Evolutionary conservation across 2,113 vertebrate genomes (phyloP).

Genomic region (Serinus canaria): DNA sequence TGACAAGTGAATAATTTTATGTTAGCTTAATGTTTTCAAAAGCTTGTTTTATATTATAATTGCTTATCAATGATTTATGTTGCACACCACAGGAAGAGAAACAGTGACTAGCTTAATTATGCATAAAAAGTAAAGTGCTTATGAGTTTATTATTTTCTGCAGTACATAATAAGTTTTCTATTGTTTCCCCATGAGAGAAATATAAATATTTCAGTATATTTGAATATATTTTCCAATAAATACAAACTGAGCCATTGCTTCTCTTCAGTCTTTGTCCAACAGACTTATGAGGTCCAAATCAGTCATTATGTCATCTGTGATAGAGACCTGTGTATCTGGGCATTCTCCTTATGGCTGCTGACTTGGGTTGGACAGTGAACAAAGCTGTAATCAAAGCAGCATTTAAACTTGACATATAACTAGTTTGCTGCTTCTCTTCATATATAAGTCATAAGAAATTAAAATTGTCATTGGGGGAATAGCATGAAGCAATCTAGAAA

Average conservation of each 20-base stretch:
- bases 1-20: conserved; percentile 8
- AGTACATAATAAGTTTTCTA: background rate
- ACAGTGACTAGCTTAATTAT: background rate
- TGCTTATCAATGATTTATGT: conserved; percentile 17
- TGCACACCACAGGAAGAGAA: background rate
- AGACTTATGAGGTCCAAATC: background rate
- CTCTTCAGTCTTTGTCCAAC: background rate
- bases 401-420: background rate
- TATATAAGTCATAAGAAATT: background rate
- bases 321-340: background rate
- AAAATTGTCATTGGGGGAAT: background rate
- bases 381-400: background rate
- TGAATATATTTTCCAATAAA: background rate
- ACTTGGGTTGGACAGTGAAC: background rate
- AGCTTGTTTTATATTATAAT: background rate
- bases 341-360: background rate
- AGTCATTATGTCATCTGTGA: background rate
- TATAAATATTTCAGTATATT: background rate
- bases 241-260: background rate
- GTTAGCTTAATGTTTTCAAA: conserved; percentile 10
- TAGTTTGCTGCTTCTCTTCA: background rate
- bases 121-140: background rate
- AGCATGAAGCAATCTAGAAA: background rate
- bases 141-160: background rate
- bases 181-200: background rate